phyloP scores from a whole-genome alignment of 2,888 invertebrate genomes.

The Herminia tarsipennalis region DNA sequence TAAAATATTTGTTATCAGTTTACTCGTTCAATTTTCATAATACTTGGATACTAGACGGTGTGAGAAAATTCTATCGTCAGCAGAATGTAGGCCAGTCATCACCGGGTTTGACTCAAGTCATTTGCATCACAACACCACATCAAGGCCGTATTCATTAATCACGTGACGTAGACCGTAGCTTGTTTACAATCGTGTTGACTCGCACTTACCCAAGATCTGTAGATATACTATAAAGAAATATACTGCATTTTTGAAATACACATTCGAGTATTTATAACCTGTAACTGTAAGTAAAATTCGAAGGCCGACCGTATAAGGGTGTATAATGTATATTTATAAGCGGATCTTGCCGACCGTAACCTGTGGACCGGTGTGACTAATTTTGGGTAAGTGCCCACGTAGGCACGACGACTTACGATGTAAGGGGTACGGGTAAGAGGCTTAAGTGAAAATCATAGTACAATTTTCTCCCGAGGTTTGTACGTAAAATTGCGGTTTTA shows the following conservation, averaged over 20 bases:
- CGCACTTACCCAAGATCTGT: constrained; percentile 8
- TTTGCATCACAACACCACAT: constrained; percentile 66
- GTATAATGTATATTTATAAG: constrained; percentile 50
- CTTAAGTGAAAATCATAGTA: constrained; percentile 62
- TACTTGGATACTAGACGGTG: constrained; percentile 38
- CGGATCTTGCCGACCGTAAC: constrained; percentile 42
- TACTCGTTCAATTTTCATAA: too few species aligned
- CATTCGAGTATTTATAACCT: too few species aligned
- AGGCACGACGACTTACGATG: constrained; percentile 50
- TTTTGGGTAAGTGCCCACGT: constrained; percentile 66
- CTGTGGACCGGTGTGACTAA: constrained; percentile 56
- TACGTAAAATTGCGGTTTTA: constrained; percentile 36
- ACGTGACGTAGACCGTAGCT: constrained; percentile 41
- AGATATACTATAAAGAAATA: too few species aligned
- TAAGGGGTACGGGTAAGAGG: constrained; percentile 55
- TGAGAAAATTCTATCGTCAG: constrained; percentile 35
- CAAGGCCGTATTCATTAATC: constrained; percentile 60
- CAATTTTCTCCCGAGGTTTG: constrained; percentile 51
- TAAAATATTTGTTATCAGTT: too few species aligned
- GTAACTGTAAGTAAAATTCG: constrained; percentile 32
- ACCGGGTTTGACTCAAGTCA: constrained; percentile 58
- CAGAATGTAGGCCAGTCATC: constrained; percentile 60
- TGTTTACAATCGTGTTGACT: constrained; percentile 17
- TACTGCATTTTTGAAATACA: too few species aligned
- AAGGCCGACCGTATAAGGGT: constrained; percentile 35